Evolutionary conservation across 2,888 invertebrate genomes (phyloP).

Genomic region (Euzetes globulus): DNA sequence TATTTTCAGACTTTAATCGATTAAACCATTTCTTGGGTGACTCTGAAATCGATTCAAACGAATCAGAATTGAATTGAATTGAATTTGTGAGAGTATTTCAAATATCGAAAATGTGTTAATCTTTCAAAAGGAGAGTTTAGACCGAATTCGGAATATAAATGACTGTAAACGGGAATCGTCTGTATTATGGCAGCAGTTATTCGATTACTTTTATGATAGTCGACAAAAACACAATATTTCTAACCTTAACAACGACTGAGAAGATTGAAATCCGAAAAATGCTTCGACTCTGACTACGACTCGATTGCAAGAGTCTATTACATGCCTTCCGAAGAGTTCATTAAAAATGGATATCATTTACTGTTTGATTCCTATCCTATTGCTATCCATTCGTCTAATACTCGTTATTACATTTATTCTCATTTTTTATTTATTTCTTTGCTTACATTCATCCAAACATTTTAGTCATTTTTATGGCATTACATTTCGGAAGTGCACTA

Average conservation of each 20-base stretch:
- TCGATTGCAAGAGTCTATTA: not conserved
- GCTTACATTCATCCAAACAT: not conserved
- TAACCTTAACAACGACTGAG: conserved; percentile 1
- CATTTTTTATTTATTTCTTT: conserved; percentile 30
- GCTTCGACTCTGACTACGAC: not conserved
- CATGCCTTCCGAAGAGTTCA: conserved; percentile 6
- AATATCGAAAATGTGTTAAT: too few species aligned
- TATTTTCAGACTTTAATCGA: too few species aligned
- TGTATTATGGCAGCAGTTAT: not conserved
- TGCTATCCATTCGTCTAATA: conserved; percentile 4
- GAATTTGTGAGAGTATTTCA: too few species aligned
- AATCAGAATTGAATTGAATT: too few species aligned
- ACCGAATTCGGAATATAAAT: too few species aligned
- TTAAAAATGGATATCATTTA: conserved; percentile 30
- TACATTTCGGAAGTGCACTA: not conserved
- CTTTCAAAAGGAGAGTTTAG: too few species aligned
- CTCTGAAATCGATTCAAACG: too few species aligned
- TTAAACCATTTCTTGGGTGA: too few species aligned
- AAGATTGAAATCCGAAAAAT: conserved; percentile 20
- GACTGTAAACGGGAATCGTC: too few species aligned
- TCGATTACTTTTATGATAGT: conserved; percentile 3
- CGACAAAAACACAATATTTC: conserved; percentile 6
- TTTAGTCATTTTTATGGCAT: conserved; percentile 9
- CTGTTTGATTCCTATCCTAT: conserved; percentile 21
- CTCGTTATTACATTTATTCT: conserved; percentile 28